These are phyloP conservation scores for Intellagama lesueurii DNA, from an alignment of 2,797 vertebrate genomes.

Conservation along the genomic window DNA sequence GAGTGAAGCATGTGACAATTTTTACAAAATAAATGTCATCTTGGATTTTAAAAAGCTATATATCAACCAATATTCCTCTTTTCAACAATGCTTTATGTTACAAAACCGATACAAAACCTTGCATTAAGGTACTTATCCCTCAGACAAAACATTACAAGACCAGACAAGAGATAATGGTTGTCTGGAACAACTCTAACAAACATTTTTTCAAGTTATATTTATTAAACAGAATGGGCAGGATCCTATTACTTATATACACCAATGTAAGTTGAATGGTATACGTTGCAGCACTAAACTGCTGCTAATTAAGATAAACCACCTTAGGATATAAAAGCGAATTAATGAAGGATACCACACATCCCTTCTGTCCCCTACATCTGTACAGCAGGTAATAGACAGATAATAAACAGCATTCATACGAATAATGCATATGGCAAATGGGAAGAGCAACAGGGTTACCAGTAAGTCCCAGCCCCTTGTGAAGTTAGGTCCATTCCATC, in stretches of 20 bases:
- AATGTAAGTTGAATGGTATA: no score
- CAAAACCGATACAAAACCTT: not conserved
- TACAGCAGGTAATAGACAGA: not conserved
- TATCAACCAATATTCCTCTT: not conserved
- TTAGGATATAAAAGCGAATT: not conserved
- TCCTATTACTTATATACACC: no score
- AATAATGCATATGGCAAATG: constrained; percentile 34
- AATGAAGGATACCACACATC: not conserved
- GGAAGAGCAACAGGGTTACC: constrained; percentile 79
- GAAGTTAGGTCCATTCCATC: constrained; percentile 99
- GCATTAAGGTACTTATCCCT: not conserved
- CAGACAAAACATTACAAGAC: not conserved
- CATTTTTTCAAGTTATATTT: not conserved
- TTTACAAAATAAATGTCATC: not conserved
- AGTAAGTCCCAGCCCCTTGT: constrained; percentile 98
- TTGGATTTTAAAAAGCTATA: not conserved
- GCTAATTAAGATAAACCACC: not conserved
- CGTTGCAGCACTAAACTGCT: no score
- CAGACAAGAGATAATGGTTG: not conserved
- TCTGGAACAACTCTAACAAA: not conserved
- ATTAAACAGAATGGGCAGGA: not conserved
- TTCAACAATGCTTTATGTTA: not conserved
- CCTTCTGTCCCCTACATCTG: not conserved
- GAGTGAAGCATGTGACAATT: not conserved
- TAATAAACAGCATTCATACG: not conserved